These are phyloP conservation scores for Petrocephalus zakoni DNA, from an alignment of 2,113 vertebrate genomes.

Conservation along the genomic window DNA sequence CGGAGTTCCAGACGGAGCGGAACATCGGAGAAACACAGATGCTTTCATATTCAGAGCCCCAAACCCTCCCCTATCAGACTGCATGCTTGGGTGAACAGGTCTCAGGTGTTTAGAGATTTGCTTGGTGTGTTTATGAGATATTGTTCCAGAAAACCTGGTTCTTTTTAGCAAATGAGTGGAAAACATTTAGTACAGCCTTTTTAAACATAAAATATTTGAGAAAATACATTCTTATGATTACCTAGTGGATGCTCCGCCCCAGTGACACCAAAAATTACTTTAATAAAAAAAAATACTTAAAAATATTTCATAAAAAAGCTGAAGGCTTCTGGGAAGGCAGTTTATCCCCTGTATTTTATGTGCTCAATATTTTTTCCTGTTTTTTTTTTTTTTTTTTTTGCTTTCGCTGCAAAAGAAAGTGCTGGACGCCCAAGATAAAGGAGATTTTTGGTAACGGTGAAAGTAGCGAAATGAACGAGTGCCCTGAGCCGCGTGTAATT, in stretches of 20 bases:
- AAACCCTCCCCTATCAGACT: not conserved
- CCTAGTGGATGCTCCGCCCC: not conserved
- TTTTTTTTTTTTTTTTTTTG: conserved; percentile 64
- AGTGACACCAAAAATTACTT: conserved; percentile 26
- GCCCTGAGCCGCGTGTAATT: conserved; percentile 92
- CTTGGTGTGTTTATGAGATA: not conserved
- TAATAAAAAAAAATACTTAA: not conserved
- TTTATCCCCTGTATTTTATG: conserved; percentile 68
- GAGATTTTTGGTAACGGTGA: conserved; percentile 90
- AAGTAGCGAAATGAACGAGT: conserved; percentile 98
- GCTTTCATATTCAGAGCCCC: not conserved
- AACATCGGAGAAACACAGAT: not conserved
- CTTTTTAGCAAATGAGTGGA: not conserved
- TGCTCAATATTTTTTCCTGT: conserved; percentile 36
- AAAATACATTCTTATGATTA: not conserved
- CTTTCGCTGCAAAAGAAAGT: conserved; percentile 83
- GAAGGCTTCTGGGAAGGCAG: conserved; percentile 35
- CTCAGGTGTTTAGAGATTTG: not conserved
- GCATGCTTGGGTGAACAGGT: not conserved
- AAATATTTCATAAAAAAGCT: not conserved
- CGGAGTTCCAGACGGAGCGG: not conserved
- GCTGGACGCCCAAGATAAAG: conserved; percentile 92
- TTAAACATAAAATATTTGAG: not conserved
- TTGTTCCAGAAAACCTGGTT: not conserved
- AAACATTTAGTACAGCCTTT: not conserved